Evolutionary conservation across 1,140 invertebrate genomes (phyloP).

Genomic region (Meloidogyne hapla): DNA sequence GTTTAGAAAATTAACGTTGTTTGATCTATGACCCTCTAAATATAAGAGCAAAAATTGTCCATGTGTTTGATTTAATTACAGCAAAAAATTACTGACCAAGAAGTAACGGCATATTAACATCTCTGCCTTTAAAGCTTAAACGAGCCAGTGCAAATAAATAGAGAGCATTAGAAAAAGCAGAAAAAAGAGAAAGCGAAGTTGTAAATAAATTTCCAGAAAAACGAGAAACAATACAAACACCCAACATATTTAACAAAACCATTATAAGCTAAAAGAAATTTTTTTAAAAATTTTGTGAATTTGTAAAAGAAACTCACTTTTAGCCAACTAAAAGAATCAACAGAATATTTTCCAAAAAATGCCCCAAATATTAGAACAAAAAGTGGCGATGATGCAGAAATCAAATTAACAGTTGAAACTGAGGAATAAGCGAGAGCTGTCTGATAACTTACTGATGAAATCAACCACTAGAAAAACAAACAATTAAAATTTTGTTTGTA

Average conservation of each 20-base stretch:
- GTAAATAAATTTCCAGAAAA: slow-evolving; percentile 44
- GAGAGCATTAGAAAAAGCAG: slow-evolving; percentile 44
- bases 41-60: background rate
- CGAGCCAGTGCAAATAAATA: slow-evolving; percentile 43
- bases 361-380: slow-evolving; percentile 51
- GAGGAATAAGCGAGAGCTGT: slow-evolving; percentile 30
- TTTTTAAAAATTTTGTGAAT: background rate
- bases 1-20: too few relatives aligned
- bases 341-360: slow-evolving; percentile 32
- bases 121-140: slow-evolving; percentile 28
- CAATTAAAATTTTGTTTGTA: slow-evolving; percentile 6
- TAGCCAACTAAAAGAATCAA: slow-evolving; percentile 37
- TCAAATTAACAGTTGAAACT: slow-evolving; percentile 45
- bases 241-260: slow-evolving; percentile 32
- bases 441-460: slow-evolving; percentile 25
- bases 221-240: slow-evolving; percentile 38
- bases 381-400: slow-evolving; percentile 49
- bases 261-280: slow-evolving; percentile 4
- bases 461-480: slow-evolving; percentile 42
- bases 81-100: slow-evolving; percentile 36
- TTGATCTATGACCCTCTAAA: too few relatives aligned
- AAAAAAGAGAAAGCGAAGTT: slow-evolving; percentile 38
- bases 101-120: slow-evolving; percentile 43
- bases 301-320: slow-evolving; percentile 33
- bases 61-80: background rate